Percentiles rank a stretch among this genome's conserved stretches.
Evolutionary conservation across 53 echinoderm and acorn worm species (phyloP).

Genomic region (Henricia sp.): DNA sequence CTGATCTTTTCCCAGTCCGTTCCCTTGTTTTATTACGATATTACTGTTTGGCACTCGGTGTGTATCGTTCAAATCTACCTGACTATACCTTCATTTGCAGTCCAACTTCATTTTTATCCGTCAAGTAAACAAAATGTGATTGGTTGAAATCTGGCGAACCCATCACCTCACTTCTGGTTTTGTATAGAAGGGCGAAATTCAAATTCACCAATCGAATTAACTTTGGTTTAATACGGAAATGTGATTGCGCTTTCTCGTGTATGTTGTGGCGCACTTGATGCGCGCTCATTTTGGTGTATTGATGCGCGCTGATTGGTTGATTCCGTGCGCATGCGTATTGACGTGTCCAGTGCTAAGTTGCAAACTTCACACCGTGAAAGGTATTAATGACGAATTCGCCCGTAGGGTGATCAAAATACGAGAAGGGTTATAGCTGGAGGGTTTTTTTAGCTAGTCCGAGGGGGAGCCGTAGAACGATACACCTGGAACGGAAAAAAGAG

Average conservation of each 20-base stretch:
- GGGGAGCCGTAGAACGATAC: conserved; percentile 20
- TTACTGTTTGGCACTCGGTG: too few relatives aligned
- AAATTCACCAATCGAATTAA: neutral
- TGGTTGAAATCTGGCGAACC: neutral
- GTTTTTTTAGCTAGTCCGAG: conserved; percentile 45
- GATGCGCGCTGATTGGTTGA: neutral
- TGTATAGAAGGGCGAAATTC: neutral
- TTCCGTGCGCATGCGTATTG: neutral
- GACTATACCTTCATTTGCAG: too few relatives aligned
- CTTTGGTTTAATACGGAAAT: neutral
- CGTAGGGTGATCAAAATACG: conserved; percentile 22
- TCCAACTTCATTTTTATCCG: too few relatives aligned
- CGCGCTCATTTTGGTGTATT: neutral
- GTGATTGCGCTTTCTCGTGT: neutral
- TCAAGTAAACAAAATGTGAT: neutral
- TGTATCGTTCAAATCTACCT: too few relatives aligned
- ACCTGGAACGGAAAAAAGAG: conserved; percentile 51
- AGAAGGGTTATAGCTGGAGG: conserved; percentile 49
- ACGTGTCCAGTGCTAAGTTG: neutral
- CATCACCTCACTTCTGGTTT: neutral
- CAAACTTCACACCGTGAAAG: neutral
- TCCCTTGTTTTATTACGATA: too few relatives aligned
- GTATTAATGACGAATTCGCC: conserved; percentile 41
- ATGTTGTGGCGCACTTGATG: neutral
- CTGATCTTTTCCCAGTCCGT: too few relatives aligned